Conservation (phyloP, 2,888 invertebrate species). For the Ethmia dodecea region DNA sequence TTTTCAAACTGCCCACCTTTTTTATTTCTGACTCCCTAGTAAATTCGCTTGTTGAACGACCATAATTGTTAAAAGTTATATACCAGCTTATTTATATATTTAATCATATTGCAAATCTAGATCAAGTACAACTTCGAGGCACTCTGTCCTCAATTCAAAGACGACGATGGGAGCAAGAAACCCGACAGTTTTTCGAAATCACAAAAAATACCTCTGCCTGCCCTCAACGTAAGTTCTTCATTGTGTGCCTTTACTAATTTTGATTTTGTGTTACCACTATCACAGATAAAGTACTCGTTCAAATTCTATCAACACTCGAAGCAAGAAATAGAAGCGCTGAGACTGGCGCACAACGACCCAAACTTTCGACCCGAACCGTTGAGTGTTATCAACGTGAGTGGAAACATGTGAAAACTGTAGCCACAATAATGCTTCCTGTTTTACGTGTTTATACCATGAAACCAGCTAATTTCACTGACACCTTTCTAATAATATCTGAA, state of each 20-base stretch:
- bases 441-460: constrained; percentile 8
- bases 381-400: constrained; percentile 83
- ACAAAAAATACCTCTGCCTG: constrained; percentile 84
- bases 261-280: constrained; percentile 37
- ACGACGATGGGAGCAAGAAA: constrained; percentile 80
- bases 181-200: constrained; percentile 67
- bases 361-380: constrained; percentile 80
- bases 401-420: constrained; percentile 13
- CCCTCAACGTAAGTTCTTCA: constrained; percentile 82
- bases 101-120: constrained; percentile 74
- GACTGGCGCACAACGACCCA: constrained; percentile 77
- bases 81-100: too few species aligned
- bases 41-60: too few species aligned
- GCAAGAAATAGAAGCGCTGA: constrained; percentile 75
- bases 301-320: constrained; percentile 79
- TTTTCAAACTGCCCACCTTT: too few species aligned
- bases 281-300: constrained; percentile 84
- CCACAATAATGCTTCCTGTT: constrained; percentile 25
- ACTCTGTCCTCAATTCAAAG: constrained; percentile 81
- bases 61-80: too few species aligned
- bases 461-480: too few species aligned
- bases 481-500: too few species aligned
- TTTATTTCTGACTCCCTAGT: too few species aligned
- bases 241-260: constrained; percentile 10
- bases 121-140: constrained; percentile 87